Evolutionary conservation across 2,888 invertebrate genomes (phyloP).

Genomic region (Drosophila eohydei): DNA sequence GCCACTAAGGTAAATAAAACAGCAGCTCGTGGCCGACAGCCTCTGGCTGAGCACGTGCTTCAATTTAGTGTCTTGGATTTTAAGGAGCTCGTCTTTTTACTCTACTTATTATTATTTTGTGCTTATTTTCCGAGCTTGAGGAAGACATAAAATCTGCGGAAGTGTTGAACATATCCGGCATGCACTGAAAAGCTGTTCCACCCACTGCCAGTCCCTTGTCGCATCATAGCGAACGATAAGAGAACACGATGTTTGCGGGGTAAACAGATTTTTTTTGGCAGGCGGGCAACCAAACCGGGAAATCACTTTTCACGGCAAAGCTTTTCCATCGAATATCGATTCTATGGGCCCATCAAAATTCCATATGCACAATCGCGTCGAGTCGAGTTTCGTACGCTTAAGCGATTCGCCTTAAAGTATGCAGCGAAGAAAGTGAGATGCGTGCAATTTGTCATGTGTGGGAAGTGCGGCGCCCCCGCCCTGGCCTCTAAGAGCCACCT

Average conservation of each 20-base stretch:
- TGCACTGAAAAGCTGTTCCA: conserved; percentile 42
- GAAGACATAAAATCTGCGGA: conserved; percentile 78
- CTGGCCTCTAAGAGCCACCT: too few relatives aligned
- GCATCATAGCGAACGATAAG: conserved; percentile 51
- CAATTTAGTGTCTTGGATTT: conserved; percentile 46
- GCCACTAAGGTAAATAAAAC: conserved; percentile 41
- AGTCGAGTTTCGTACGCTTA: conserved; percentile 27
- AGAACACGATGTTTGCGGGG: conserved; percentile 25
- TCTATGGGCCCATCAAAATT: conserved; percentile 63
- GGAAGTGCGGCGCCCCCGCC: conserved; percentile 5
- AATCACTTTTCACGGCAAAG: conserved; percentile 60
- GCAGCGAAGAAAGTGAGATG: conserved; percentile 49
- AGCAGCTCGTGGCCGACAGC: conserved; percentile 11
- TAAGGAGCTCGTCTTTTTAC: conserved; percentile 5
- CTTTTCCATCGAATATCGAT: conserved; percentile 60
- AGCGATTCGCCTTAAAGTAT: conserved; percentile 58
- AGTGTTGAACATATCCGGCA: conserved; percentile 72
- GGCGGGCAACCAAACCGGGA: conserved; percentile 46
- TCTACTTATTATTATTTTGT: conserved; percentile 63
- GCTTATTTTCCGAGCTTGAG: conserved; percentile 48
- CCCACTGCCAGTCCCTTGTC: conserved; percentile 1
- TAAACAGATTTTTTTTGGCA: conserved; percentile 10
- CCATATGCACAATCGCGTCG: conserved; percentile 58
- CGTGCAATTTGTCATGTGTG: conserved; percentile 59
- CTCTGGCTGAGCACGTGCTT: conserved; percentile 40